phyloP scores from a whole-genome alignment of 2,888 invertebrate genomes.

The Drosophila diplacantha region DNA sequence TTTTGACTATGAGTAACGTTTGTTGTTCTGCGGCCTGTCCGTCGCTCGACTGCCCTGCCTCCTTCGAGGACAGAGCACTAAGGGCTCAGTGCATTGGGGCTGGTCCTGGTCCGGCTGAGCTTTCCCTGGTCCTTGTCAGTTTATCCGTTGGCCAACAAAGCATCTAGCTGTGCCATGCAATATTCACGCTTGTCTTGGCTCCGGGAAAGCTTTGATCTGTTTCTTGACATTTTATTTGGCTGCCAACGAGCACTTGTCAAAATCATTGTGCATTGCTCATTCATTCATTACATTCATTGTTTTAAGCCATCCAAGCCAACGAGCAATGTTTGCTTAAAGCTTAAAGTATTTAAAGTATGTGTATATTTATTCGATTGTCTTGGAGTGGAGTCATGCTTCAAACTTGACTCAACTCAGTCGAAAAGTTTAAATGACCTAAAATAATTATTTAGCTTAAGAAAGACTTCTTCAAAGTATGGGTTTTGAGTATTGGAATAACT shows the following conservation, averaged over 20 bases:
- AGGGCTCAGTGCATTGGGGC: conserved; percentile 51
- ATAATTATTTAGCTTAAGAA: conserved; percentile 1
- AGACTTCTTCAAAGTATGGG: neutral
- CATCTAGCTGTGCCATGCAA: conserved; percentile 62
- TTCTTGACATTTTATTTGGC: conserved; percentile 49
- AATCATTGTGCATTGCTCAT: conserved; percentile 52
- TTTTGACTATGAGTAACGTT: conserved; percentile 47
- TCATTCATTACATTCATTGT: conserved; percentile 37
- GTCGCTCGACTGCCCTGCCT: conserved; percentile 45
- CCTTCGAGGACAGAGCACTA: conserved; percentile 48
- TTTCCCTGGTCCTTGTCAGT: conserved; percentile 42
- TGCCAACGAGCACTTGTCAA: conserved; percentile 61
- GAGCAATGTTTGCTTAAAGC: conserved; percentile 47
- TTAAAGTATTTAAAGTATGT: neutral
- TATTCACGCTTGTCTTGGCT: conserved; percentile 71
- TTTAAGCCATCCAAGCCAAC: conserved; percentile 39
- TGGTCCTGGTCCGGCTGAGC: neutral
- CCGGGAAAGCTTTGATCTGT: conserved; percentile 57
- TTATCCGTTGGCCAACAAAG: conserved; percentile 50
- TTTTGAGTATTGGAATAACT: neutral
- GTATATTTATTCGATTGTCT: neutral
- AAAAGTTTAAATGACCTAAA: conserved; percentile 8
- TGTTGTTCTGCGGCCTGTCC: conserved; percentile 56
- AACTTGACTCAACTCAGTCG: conserved; percentile 2
- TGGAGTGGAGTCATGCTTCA: conserved; percentile 1